Conservation (phyloP, 2,797 vertebrate genomes). For the Atherinosoma microstoma region DNA sequence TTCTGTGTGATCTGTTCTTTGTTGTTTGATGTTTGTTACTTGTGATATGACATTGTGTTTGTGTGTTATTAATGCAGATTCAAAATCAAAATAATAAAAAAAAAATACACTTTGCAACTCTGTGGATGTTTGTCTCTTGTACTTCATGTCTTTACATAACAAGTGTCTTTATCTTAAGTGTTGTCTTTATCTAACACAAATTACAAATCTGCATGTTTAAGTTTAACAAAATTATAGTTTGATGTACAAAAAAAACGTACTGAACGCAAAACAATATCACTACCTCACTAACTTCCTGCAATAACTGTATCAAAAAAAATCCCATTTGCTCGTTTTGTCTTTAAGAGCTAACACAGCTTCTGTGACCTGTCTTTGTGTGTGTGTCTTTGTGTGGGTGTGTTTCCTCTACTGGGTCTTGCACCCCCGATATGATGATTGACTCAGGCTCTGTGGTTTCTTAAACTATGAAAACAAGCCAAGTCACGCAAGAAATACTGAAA, state of each 20-base stretch:
- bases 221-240: not conserved
- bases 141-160: constrained; percentile 43
- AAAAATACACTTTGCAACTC: constrained; percentile 61
- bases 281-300: not conserved
- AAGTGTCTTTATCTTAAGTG: not conserved
- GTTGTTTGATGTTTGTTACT: constrained; percentile 67
- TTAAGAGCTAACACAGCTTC: not conserved
- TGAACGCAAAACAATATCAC: not conserved
- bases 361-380: constrained; percentile 52
- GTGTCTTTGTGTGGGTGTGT: constrained; percentile 54
- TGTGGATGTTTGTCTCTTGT: constrained; percentile 64
- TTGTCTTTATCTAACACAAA: constrained; percentile 1
- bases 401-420: constrained; percentile 67
- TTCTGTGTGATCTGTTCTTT: constrained; percentile 57
- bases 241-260: not conserved
- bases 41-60: constrained; percentile 69
- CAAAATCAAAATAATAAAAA: constrained; percentile 74
- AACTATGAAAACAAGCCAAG: constrained; percentile 19
- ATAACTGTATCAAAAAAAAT: not conserved
- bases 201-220: not conserved
- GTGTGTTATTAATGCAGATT: constrained; percentile 75
- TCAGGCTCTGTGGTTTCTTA: not conserved
- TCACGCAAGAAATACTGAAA: constrained; percentile 39
- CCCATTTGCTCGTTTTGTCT: not conserved
- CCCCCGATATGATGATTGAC: not conserved